Evolutionary conservation across 2,797 vertebrate genomes (phyloP).

Genomic region (Micrastur ruficollis): DNA sequence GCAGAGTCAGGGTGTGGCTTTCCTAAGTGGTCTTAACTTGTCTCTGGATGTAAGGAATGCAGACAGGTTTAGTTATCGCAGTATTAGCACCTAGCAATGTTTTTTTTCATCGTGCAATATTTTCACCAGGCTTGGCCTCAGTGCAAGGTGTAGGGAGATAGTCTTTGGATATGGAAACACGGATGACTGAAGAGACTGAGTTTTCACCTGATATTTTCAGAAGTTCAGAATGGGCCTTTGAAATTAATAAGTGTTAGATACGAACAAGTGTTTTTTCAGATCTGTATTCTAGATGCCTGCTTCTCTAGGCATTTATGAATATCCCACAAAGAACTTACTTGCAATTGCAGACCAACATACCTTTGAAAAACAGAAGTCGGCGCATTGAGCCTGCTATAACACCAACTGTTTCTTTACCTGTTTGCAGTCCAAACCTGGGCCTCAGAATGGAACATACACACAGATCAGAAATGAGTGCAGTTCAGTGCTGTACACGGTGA

Average conservation of each 20-base stretch:
- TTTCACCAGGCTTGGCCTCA: not conserved
- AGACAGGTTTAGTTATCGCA: not conserved
- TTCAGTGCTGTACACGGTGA: not conserved
- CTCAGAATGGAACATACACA: not conserved
- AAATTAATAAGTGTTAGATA: not conserved
- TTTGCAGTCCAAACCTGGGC: not conserved
- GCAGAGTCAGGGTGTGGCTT: not conserved
- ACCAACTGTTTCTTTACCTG: not conserved
- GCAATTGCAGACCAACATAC: not conserved
- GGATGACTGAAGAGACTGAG: not conserved
- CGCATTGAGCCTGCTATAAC: not conserved
- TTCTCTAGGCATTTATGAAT: not conserved
- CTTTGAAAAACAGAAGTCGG: not conserved
- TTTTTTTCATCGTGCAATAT: not conserved
- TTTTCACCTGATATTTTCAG: not conserved
- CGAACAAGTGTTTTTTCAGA: not conserved
- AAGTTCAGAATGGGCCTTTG: not conserved
- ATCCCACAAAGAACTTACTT: not conserved
- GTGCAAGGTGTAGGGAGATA: not conserved
- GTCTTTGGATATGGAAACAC: not conserved
- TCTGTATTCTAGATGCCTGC: not conserved
- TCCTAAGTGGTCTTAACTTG: not conserved
- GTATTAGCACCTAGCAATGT: not conserved
- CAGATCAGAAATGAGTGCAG: no score
- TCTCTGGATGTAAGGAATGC: not conserved